These are phyloP conservation scores for Gastrophryne carolinensis DNA, from an alignment of 2,797 vertebrate genomes.

Conservation along the genomic window DNA sequence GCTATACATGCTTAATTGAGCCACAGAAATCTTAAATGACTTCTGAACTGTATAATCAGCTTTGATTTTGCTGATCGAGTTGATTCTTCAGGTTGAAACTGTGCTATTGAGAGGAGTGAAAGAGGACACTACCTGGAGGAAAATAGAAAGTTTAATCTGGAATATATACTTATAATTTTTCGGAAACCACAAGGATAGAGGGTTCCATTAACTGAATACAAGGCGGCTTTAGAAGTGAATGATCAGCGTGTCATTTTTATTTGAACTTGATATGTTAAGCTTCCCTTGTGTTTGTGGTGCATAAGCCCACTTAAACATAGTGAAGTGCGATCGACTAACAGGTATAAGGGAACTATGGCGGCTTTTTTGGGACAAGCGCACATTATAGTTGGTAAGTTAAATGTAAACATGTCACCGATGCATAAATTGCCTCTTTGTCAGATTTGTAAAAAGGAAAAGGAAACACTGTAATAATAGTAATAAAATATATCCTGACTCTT, in stretches of 20 bases:
- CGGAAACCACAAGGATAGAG: slow-evolving; percentile 75
- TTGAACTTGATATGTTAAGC: slow-evolving; percentile 78
- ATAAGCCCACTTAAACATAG: slow-evolving; percentile 70
- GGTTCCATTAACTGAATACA: slow-evolving; percentile 85
- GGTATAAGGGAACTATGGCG: slow-evolving; percentile 59
- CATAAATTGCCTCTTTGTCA: no score
- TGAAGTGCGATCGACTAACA: slow-evolving; percentile 69
- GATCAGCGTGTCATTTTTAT: slow-evolving; percentile 73
- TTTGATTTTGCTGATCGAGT: slow-evolving; percentile 89
- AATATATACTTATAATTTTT: slow-evolving; percentile 86
- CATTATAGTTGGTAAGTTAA: no score
- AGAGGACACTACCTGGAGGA: slow-evolving; percentile 73
- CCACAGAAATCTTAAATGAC: slow-evolving; percentile 93
- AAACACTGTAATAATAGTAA: no score
- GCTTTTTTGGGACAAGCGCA: no score
- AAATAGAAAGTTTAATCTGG: slow-evolving; percentile 75
- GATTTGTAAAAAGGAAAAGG: no score
- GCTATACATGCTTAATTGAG: slow-evolving; percentile 85
- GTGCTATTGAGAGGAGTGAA: slow-evolving; percentile 76
- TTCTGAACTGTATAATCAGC: slow-evolving; percentile 83
- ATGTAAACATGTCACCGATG: no score
- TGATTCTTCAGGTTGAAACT: slow-evolving; percentile 77
- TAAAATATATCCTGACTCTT: no score
- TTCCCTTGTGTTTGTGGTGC: slow-evolving; percentile 70
- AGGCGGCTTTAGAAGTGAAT: slow-evolving; percentile 80